Evolutionary conservation across 1,140 invertebrate species (phyloP), one percentile per base, ranked within the genome.

Genomic region (Ceratina australensis): DNA sequence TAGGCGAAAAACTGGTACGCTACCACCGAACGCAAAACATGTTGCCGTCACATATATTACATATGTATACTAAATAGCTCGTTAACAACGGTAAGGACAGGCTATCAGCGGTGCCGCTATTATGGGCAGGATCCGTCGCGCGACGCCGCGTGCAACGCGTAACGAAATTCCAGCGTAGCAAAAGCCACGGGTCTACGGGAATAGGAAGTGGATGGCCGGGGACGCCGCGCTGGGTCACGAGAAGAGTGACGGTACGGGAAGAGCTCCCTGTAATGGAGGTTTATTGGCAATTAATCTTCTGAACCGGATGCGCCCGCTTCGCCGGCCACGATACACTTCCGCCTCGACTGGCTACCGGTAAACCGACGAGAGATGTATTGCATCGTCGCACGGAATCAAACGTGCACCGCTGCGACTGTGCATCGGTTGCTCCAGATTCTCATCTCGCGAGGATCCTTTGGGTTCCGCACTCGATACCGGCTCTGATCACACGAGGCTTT

Each of bases 211-310:
- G 52, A 13, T 75, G 64, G 71, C 16, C 72, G 66, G 56, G 80
- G 72, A 80, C 76, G 33, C 57, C 64, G 76, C 67, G 56, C 24
- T 47, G 71, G 22, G 69, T 56, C 79, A 72, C 72, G 79, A 82
- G 80, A 85, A 85, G 83, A 85, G 82, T 79, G 83, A 82, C 77
- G 78, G 57, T 33, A 75, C 73, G 75, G 84, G 78, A 83, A 86
- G 79, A 78, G 78, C 67, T 72, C 59, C 59, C 80, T 79, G 81
- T 86, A 86, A 86, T 86, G 79, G 74, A 79, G 72, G 81, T 86
- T 86, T 84, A 87, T 87, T 84, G 85, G 85, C 85, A 87, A 87
- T 86, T 87, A 87, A 87, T 87, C 79, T 87, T 84, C 68, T 56
- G 52, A 68, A 77, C 85, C 85, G 85, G 85, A 87, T 82, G 85